phyloP scores from a whole-genome alignment of 2,113 vertebrate genomes.

The Orthonyx spaldingii region DNA sequence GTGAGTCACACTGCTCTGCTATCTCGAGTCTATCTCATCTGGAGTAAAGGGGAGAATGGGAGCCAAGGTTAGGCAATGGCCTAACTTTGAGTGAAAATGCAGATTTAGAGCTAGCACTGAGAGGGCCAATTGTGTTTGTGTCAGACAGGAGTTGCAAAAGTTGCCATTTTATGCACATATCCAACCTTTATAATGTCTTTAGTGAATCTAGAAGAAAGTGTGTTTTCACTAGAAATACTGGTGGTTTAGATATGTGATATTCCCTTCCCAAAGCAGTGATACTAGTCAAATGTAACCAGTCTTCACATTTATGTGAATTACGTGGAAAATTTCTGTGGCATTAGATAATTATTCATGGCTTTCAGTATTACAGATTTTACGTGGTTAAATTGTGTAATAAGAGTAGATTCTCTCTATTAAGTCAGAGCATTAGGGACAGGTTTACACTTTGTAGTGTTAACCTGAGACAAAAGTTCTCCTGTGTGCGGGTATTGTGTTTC shows the following conservation, averaged over 20 bases:
- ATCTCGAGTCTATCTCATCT: not conserved
- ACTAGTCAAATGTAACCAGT: accelerated
- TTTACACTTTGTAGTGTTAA: not conserved
- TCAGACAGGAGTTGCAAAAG: not conserved
- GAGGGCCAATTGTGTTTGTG: not conserved
- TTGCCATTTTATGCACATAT: not conserved
- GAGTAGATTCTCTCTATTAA: not conserved
- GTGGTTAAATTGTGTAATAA: not conserved
- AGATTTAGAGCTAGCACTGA: not conserved
- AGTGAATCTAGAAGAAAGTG: not conserved
- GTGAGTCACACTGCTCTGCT: not conserved
- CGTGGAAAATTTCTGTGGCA: not conserved
- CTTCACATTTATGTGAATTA: not conserved
- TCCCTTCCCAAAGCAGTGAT: not conserved
- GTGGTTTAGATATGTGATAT: not conserved
- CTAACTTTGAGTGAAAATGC: not conserved
- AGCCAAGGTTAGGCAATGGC: not conserved
- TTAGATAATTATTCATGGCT: not conserved
- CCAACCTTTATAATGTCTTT: not conserved
- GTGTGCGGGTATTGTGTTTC: not conserved
- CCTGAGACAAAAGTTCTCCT: not conserved
- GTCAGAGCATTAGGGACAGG: not conserved
- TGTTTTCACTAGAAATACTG: not conserved
- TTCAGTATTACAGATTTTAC: not conserved
- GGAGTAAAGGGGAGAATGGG: not conserved